Percentiles rank a stretch among this genome's conserved stretches.
These are phyloP conservation scores for Aldrovandia affinis DNA, from an alignment of 2,797 vertebrate genomes.

Conservation along the genomic window DNA sequence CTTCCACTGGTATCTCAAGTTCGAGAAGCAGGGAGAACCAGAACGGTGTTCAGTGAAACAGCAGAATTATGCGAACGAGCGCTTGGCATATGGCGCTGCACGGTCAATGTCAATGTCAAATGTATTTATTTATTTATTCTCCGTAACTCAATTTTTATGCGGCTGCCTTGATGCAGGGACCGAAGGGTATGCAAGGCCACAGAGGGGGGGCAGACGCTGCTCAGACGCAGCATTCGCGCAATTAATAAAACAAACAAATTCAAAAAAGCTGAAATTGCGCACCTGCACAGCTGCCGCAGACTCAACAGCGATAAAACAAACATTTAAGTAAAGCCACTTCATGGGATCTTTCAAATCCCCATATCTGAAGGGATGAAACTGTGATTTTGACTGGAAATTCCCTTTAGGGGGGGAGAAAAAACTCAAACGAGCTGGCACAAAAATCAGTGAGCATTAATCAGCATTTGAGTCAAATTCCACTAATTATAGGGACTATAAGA, in stretches of 20 bases:
- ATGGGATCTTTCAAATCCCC: conserved; percentile 63
- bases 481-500: conserved; percentile 66
- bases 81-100: conserved; percentile 18
- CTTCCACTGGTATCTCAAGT: conserved; percentile 3
- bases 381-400: conserved; percentile 69
- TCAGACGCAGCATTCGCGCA: background rate
- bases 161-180: background rate
- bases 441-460: conserved; percentile 56
- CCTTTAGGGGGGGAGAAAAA: conserved; percentile 55
- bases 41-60: background rate
- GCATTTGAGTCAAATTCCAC: conserved; percentile 63
- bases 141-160: background rate
- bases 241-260: conserved; percentile 28
- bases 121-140: background rate
- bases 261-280: conserved; percentile 55
- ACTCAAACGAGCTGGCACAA: conserved; percentile 61
- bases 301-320: conserved; percentile 69
- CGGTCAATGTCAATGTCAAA: too few species aligned
- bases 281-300: conserved; percentile 55
- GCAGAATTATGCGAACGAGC: conserved; percentile 6
- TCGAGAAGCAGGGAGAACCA: background rate
- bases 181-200: background rate
- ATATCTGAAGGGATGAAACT: conserved; percentile 50
- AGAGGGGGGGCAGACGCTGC: background rate
- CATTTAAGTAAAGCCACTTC: conserved; percentile 61